phyloP scores from a whole-genome alignment of 2,888 invertebrate genomes.

The Drosophila ezoana region DNA sequence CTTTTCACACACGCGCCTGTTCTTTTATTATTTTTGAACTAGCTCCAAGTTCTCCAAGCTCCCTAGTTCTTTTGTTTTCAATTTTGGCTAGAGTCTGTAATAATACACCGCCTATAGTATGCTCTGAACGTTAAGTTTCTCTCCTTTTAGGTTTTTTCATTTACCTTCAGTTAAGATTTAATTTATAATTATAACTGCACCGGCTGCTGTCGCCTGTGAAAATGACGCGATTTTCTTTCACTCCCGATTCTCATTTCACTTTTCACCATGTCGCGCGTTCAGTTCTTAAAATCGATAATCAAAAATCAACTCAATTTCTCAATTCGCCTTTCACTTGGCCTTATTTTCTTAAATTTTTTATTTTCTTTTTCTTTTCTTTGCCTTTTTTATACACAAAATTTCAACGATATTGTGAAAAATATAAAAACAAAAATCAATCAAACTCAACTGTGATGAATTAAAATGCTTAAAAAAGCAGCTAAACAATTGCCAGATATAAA shows the following conservation, averaged over 20 bases:
- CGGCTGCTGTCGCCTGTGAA: slow-evolving; percentile 61
- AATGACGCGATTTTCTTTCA: slow-evolving; percentile 37
- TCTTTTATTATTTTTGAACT: slow-evolving; percentile 51
- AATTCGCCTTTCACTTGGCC: slow-evolving; percentile 27
- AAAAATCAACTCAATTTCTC: slow-evolving; percentile 41
- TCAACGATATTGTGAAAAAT: slow-evolving; percentile 16
- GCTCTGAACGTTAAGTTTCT: slow-evolving; percentile 54
- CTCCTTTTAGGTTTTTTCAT: slow-evolving; percentile 6
- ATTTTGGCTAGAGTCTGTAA: slow-evolving; percentile 68
- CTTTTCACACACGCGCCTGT: slow-evolving; percentile 67
- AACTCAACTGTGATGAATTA: slow-evolving; percentile 50
- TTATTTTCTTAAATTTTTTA: not conserved
- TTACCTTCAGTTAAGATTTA: slow-evolving; percentile 25
- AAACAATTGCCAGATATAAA: slow-evolving; percentile 41
- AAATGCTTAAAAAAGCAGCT: slow-evolving; percentile 39
- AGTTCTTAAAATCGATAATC: slow-evolving; percentile 36
- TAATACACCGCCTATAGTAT: slow-evolving; percentile 70
- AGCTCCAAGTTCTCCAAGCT: slow-evolving; percentile 50
- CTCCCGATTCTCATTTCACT: slow-evolving; percentile 46
- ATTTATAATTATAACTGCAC: slow-evolving; percentile 61
- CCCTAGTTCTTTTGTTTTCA: slow-evolving; percentile 53
- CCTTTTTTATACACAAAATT: slow-evolving; percentile 36
- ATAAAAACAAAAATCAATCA: slow-evolving; percentile 28
- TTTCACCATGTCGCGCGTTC: slow-evolving; percentile 48
- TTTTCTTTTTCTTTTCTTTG: slow-evolving; percentile 38